Evolutionary conservation across 2,113 vertebrate species (phyloP).

Genomic region (Syrmaticus mikado): DNA sequence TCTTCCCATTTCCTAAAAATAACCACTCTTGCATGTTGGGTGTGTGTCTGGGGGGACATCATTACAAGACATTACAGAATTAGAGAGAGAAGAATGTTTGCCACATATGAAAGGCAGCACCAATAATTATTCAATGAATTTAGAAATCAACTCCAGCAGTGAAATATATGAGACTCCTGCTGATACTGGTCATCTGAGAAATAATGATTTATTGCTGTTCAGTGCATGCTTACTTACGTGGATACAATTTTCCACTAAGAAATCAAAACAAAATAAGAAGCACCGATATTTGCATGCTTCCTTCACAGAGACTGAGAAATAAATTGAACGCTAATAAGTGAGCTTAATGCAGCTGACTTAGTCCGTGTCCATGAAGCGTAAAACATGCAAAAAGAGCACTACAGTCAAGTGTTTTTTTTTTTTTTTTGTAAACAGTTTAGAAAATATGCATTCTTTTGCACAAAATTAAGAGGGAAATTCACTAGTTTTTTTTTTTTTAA

Average conservation of each 20-base stretch:
- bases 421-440: neutral
- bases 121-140: slow-evolving; percentile 85
- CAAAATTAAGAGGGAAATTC: slow-evolving; percentile 29
- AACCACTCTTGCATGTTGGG: neutral
- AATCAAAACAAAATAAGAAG: slow-evolving; percentile 76
- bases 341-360: slow-evolving; percentile 66
- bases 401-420: neutral
- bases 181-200: slow-evolving; percentile 82
- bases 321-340: slow-evolving; percentile 71
- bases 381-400: slow-evolving; percentile 2
- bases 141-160: slow-evolving; percentile 78
- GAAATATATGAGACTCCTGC: slow-evolving; percentile 79
- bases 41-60: neutral
- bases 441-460: neutral
- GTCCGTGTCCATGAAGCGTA: slow-evolving; percentile 30
- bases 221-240: slow-evolving; percentile 73
- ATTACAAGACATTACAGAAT: slow-evolving; percentile 56
- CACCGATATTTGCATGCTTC: slow-evolving; percentile 54
- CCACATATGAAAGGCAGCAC: slow-evolving; percentile 72
- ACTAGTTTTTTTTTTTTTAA: neutral
- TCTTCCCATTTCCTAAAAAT: neutral
- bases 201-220: slow-evolving; percentile 81
- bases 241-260: slow-evolving; percentile 72
- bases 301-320: slow-evolving; percentile 64
- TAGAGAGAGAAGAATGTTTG: slow-evolving; percentile 66